Conservation (phyloP, 1,140 invertebrate species). For the Drosophila littoralis region DNA sequence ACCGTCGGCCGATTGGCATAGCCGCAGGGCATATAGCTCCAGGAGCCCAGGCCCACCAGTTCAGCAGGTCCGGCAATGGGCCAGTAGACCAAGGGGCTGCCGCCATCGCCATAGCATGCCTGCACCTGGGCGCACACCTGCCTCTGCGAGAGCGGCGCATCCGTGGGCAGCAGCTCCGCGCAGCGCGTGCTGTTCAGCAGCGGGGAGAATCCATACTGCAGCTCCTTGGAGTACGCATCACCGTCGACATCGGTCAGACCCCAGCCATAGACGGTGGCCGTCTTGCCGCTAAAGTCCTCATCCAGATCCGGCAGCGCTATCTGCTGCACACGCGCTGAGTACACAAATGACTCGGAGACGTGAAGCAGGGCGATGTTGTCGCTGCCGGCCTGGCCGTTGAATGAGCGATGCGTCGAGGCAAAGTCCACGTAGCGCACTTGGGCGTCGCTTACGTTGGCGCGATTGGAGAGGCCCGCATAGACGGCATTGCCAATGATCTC, state of each 20-base stretch:
- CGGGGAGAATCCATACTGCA: conserved; percentile 74
- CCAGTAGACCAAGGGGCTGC: conserved; percentile 87
- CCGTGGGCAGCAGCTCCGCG: conserved; percentile 53
- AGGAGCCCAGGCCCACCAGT: conserved; percentile 89
- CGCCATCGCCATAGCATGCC: conserved; percentile 89
- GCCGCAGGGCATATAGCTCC: conserved; percentile 90
- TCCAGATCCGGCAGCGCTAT: conserved; percentile 60
- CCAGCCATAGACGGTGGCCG: conserved; percentile 83
- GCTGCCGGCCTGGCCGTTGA: conserved; percentile 66
- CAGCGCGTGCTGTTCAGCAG: conserved; percentile 57
- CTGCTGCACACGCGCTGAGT: conserved; percentile 55
- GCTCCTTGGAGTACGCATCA: conserved; percentile 73
- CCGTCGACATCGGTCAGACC: conserved; percentile 80
- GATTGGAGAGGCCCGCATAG: conserved; percentile 71
- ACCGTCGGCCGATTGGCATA: conserved; percentile 88
- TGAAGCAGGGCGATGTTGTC: conserved; percentile 77
- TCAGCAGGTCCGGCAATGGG: conserved; percentile 59
- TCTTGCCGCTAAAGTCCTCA: conserved; percentile 61
- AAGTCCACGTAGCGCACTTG: conserved; percentile 75
- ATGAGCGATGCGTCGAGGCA: conserved; percentile 62
- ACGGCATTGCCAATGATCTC: conserved; percentile 50
- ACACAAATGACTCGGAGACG: conserved; percentile 66
- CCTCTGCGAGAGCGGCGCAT: conserved; percentile 60
- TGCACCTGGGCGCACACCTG: conserved; percentile 87
- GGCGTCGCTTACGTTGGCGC: conserved; percentile 54